Evolutionary conservation across 2,797 vertebrate genomes (phyloP), one percentile per base, ranked within the genome.

Genomic region (Hybognathus amarus): DNA sequence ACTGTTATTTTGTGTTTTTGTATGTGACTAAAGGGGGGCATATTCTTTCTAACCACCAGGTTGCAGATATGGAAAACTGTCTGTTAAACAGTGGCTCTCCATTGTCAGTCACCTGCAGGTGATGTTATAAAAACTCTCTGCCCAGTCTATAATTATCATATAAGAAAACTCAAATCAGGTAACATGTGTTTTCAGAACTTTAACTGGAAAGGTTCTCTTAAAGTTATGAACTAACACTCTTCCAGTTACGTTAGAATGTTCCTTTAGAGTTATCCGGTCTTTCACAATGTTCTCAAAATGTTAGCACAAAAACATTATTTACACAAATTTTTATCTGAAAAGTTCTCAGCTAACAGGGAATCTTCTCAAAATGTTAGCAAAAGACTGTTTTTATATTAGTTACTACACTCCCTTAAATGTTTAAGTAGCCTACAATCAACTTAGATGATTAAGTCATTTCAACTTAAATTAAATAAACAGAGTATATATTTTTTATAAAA

Each of bases 51-150:
- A 33, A 59, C 47, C 20, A 6, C 52, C 50, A 80, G 78, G 20
- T 56, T 68, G 47, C n/a, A 54, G 64, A 59, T 69, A 50, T 56
- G 54, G 24, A 80, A 47, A 63, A 63, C 24, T 33, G 52, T 59
- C 38, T 47, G 38, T 59, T 70, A 30, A 12, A 59, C 68, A 63
- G 40, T 56, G 47, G 40, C 24, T 73, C 54, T 36, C 12, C 9
- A 45, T 7, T 47, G 30, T 64, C 42, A 38, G 56, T 81, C 80
- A 74, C 69, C 69, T 64, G 42, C 2, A 12, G 56, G 27, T 27
- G 7, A 76, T 56, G 56, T 1, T 63, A 59, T n/a, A 38, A 27
- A 50, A n/a, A 50, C 45, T 13, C 45, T 52, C 47, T 12, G 42
- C 2, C 69, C 27, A 40, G 64, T 54, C 13, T 40, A 69, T 20